Evolutionary conservation across 2,113 vertebrate species (phyloP).

Genomic region (Colaptes auratus): DNA sequence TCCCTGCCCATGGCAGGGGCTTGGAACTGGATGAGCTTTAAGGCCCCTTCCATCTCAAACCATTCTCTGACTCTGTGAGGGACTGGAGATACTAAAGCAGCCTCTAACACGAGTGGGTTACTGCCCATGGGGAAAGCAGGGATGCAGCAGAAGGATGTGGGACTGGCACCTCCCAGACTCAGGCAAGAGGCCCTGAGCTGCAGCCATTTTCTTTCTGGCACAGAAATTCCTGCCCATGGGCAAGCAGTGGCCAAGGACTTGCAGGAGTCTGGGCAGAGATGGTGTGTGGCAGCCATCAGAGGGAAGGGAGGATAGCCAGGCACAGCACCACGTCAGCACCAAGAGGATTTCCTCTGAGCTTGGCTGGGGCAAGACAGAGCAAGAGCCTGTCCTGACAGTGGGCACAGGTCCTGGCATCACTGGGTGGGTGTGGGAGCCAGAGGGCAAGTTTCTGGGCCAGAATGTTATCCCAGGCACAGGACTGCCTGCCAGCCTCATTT

Average conservation of each 20-base stretch:
- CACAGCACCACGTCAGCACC: neutral
- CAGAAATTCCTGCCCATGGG: neutral
- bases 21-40: too few relatives aligned
- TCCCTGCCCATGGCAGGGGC: too few relatives aligned
- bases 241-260: neutral
- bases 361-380: neutral
- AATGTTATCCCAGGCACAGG: neutral
- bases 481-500: neutral
- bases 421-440: neutral
- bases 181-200: neutral
- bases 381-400: neutral
- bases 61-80: too few relatives aligned
- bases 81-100: neutral
- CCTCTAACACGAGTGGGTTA: neutral
- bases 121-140: neutral
- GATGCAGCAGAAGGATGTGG: accelerated
- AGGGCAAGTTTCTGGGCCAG: neutral
- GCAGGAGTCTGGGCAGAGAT: neutral
- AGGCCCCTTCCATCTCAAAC: too few relatives aligned
- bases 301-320: neutral
- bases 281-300: accelerated
- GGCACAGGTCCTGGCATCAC: neutral
- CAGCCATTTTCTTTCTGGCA: neutral
- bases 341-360: too few relatives aligned
- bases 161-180: neutral